These are phyloP conservation scores for Thermophis baileyi DNA, from an alignment of 2,113 vertebrate species.

Conservation along the genomic window DNA sequence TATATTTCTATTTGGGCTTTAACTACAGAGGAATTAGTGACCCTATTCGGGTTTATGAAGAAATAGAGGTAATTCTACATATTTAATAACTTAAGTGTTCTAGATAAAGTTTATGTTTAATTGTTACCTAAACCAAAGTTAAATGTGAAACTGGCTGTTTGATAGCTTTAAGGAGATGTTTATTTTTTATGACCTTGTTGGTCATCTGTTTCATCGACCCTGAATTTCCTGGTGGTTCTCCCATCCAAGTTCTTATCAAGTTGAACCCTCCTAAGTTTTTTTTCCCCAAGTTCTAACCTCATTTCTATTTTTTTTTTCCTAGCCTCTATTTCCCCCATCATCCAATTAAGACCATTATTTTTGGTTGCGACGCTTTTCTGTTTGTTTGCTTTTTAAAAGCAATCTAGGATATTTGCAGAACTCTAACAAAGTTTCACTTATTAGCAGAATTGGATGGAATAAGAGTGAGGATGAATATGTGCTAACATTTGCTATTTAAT, in stretches of 20 bases:
- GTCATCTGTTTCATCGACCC: background rate
- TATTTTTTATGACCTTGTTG: background rate
- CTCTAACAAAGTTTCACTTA: background rate
- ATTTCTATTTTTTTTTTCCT: background rate
- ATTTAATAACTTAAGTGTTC: background rate
- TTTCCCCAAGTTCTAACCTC: background rate
- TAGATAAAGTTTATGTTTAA: background rate
- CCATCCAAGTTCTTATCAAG: background rate
- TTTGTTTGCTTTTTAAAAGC: background rate
- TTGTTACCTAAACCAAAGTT: background rate
- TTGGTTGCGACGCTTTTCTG: background rate
- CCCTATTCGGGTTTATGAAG: constrained; percentile 88
- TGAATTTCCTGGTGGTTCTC: background rate
- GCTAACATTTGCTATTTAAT: background rate
- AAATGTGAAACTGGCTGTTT: background rate
- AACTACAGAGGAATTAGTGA: constrained; percentile 97
- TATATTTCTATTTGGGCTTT: constrained; percentile 99
- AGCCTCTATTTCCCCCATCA: background rate
- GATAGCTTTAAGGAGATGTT: background rate
- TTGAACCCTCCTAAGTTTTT: background rate
- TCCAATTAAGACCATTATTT: background rate
- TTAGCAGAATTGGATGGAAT: background rate
- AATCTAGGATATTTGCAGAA: background rate
- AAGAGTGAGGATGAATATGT: background rate
- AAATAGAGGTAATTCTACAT: constrained; percentile 86